These are phyloP conservation scores for Zaprionus bogoriensis DNA, from an alignment of 2,888 invertebrate species.

Conservation along the genomic window DNA sequence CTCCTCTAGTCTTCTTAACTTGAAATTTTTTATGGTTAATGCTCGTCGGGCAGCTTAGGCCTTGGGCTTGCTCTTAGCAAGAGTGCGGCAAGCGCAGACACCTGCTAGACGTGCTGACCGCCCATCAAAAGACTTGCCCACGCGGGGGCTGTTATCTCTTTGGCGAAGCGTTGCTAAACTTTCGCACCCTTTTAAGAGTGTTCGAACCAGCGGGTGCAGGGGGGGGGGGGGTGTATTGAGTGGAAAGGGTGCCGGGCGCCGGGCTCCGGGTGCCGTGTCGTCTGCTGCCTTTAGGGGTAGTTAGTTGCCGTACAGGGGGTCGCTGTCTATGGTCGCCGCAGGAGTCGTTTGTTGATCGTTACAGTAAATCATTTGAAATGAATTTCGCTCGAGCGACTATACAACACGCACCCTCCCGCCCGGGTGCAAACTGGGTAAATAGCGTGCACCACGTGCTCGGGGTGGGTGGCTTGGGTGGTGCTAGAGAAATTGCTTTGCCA, in stretches of 20 bases:
- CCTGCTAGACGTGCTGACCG: slow-evolving; percentile 59
- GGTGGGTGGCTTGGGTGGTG: slow-evolving; percentile 24
- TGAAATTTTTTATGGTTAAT: not conserved
- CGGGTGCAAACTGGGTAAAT: slow-evolving; percentile 56
- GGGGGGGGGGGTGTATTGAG: not conserved
- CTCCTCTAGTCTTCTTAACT: too few species aligned
- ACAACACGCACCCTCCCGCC: slow-evolving; percentile 3
- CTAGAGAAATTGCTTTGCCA: slow-evolving; percentile 46
- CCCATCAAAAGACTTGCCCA: slow-evolving; percentile 50
- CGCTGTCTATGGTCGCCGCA: slow-evolving; percentile 47
- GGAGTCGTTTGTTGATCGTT: slow-evolving; percentile 77
- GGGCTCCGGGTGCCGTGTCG: slow-evolving; percentile 6
- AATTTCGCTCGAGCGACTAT: slow-evolving; percentile 58
- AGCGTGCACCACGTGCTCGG: slow-evolving; percentile 64
- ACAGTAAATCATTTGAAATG: slow-evolving; percentile 80
- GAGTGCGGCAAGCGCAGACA: slow-evolving; percentile 10
- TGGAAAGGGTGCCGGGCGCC: too few species aligned
- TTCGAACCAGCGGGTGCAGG: not conserved
- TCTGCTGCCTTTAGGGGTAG: slow-evolving; percentile 55
- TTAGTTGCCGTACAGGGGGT: slow-evolving; percentile 5
- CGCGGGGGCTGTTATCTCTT: slow-evolving; percentile 35
- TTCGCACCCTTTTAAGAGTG: slow-evolving; percentile 68
- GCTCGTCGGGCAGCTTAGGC: not conserved
- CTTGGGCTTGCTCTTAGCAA: slow-evolving; percentile 28
- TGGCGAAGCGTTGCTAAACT: slow-evolving; percentile 55